These are phyloP conservation scores for Alouatta caraya DNA, from an alignment of 2,797 vertebrate genomes.

Conservation along the genomic window DNA sequence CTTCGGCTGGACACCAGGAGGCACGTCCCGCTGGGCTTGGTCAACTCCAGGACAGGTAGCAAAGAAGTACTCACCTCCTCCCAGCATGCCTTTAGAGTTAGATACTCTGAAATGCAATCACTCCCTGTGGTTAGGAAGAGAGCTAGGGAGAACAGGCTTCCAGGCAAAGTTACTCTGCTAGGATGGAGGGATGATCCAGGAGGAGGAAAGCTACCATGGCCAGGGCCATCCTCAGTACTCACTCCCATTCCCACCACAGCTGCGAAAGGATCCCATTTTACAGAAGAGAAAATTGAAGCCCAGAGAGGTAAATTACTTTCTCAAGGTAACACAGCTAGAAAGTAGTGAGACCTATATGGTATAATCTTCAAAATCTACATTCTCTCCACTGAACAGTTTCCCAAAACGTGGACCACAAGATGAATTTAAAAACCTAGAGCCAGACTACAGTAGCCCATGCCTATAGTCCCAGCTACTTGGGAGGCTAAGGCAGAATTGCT, in stretches of 20 bases:
- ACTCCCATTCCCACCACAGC: not conserved
- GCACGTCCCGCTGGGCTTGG: not conserved
- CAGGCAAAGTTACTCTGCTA: not conserved
- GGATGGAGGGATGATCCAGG: not conserved
- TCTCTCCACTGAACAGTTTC: not conserved
- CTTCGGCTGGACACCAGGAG: not conserved
- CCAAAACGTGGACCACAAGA: not conserved
- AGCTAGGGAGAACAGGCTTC: not conserved
- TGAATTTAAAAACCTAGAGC: slow-evolving; percentile 4
- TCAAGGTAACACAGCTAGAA: not conserved
- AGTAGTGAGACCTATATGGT: not conserved
- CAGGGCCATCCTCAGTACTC: not conserved
- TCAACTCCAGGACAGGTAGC: not conserved
- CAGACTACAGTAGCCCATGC: not conserved
- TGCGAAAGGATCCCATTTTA: not conserved
- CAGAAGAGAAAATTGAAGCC: not conserved
- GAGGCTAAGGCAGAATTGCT: too few species aligned
- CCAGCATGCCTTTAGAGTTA: not conserved
- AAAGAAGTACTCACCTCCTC: not conserved
- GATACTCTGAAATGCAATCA: not conserved
- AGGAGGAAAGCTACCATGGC: not conserved
- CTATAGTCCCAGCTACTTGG: too few species aligned
- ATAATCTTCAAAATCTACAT: not conserved
- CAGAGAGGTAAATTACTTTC: slow-evolving; percentile 26
- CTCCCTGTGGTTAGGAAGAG: not conserved